Percentiles rank a stretch among this genome's conserved stretches.
Conservation (phyloP, 2,888 invertebrate species). For the Norana najaformis region DNA sequence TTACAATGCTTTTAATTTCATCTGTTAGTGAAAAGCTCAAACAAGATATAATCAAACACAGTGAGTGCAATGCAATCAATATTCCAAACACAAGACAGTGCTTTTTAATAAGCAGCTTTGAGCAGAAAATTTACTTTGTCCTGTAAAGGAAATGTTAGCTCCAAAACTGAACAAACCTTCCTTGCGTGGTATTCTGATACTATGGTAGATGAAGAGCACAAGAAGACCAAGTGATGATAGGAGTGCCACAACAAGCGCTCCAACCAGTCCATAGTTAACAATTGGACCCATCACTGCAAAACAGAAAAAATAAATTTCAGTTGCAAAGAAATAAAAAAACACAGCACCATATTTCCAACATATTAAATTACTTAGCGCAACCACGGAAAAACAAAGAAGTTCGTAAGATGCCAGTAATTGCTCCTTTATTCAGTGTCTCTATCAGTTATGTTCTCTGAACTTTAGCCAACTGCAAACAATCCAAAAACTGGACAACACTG, state of each 20-base stretch:
- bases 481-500: background rate
- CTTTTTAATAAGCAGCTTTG: background rate
- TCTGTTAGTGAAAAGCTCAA: background rate
- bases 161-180: conserved; percentile 10
- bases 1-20: background rate
- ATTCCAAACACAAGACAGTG: background rate
- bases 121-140: background rate
- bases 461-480: background rate
- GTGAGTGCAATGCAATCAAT: too few species aligned
- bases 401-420: background rate
- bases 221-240: background rate
- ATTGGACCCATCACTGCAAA: conserved; percentile 19
- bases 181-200: background rate
- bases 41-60: background rate
- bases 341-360: too few species aligned
- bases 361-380: background rate
- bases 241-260: background rate
- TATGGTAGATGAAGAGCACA: background rate
- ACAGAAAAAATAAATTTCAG: background rate
- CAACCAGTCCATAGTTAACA: conserved; percentile 19
- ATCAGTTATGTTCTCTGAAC: background rate
- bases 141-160: background rate
- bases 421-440: background rate
- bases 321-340: background rate
- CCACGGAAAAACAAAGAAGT: background rate